Conservation (phyloP, 2,113 vertebrate genomes). For the Charina bottae region DNA sequence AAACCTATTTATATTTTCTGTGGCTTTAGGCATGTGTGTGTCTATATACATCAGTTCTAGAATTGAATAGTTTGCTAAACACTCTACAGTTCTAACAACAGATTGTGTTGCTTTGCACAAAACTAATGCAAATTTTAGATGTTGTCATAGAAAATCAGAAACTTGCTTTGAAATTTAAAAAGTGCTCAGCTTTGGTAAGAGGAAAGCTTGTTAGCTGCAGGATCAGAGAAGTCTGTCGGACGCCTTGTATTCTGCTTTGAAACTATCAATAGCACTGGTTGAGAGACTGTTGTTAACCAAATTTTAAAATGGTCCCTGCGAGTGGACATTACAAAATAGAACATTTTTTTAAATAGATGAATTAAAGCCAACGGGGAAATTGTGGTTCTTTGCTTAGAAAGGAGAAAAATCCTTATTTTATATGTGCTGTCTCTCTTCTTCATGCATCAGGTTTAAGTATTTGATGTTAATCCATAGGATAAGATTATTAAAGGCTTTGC, state of each 20-base stretch:
- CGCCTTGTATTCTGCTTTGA: background rate
- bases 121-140: background rate
- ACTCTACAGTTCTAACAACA: background rate
- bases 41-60: background rate
- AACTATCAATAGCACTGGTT: background rate
- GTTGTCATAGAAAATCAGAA: background rate
- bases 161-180: background rate
- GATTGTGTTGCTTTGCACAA: background rate
- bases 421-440: background rate
- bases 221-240: background rate
- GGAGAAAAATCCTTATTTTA: background rate
- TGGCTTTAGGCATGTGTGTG: background rate
- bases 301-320: background rate
- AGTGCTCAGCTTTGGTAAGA: background rate
- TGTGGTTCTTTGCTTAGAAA: background rate
- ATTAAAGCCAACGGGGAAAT: background rate
- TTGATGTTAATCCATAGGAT: background rate
- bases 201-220: background rate
- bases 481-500: background rate
- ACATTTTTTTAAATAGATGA: background rate
- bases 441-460: background rate
- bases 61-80: background rate
- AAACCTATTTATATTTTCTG: background rate
- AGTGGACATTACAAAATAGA: constrained; percentile 15
- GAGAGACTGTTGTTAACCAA: background rate